Evolutionary conservation across 2,797 vertebrate species (phyloP).

Genomic region (Ctenosaura bakeri): DNA sequence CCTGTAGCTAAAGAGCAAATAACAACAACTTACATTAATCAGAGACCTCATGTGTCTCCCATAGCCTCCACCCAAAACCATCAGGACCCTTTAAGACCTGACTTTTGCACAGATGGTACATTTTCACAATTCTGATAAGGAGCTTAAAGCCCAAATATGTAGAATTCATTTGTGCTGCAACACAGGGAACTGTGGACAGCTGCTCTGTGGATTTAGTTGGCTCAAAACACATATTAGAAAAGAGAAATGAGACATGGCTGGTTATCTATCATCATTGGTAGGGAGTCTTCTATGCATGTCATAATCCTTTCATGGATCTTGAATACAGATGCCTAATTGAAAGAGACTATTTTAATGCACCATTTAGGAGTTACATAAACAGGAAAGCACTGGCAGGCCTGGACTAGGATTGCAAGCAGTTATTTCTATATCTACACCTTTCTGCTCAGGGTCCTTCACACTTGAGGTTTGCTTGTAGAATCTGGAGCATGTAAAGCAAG

Average conservation of each 20-base stretch:
- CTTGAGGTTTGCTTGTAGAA: neutral
- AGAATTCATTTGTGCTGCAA: neutral
- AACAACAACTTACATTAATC: neutral
- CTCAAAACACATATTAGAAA: neutral
- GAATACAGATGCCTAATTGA: neutral
- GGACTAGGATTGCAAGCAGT: neutral
- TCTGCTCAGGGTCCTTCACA: neutral
- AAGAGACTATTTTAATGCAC: neutral
- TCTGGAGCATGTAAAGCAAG: too few relatives aligned
- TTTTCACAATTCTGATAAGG: neutral
- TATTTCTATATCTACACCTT: neutral
- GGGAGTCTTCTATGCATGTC: neutral
- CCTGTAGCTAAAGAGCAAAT: neutral
- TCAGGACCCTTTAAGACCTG: neutral
- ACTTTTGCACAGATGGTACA: slow-evolving; percentile 24
- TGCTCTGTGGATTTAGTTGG: neutral
- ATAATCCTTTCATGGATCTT: neutral
- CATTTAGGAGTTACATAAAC: neutral
- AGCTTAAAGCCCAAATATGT: neutral
- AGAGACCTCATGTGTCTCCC: neutral
- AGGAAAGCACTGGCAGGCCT: neutral
- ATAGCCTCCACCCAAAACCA: neutral
- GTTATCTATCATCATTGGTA: neutral
- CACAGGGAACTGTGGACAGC: rapidly evolving
- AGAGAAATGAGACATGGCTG: slow-evolving; percentile 10